Evolutionary conservation across 2,888 invertebrate genomes (phyloP).

Genomic region (Aleiodes leptofemur): DNA sequence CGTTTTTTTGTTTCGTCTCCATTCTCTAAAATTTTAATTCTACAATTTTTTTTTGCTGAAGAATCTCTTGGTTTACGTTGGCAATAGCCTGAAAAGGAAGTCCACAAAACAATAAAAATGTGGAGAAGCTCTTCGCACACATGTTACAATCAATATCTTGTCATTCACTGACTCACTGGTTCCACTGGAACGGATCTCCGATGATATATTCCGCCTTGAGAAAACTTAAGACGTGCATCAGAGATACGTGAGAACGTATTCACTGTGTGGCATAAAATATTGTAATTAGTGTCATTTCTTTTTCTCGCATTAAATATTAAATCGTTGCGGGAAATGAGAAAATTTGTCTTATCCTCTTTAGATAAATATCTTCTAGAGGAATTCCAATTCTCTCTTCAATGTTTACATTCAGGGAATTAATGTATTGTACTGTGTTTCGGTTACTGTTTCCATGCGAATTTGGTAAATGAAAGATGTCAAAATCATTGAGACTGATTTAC

Average conservation of each 20-base stretch:
- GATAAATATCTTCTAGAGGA: neutral
- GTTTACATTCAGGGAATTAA: neutral
- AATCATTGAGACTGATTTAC: slow-evolving; percentile 26
- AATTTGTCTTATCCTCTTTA: slow-evolving; percentile 5
- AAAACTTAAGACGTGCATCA: neutral
- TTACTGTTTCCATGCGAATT: neutral
- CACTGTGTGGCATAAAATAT: slow-evolving; percentile 23
- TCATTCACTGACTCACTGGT: neutral
- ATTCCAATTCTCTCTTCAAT: slow-evolving; percentile 12
- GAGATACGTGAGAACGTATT: slow-evolving; percentile 18
- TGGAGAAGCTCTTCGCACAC: slow-evolving; percentile 6
- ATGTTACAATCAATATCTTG: slow-evolving; percentile 12
- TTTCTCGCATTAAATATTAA: neutral
- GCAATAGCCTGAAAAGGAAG: neutral
- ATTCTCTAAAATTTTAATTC: neutral
- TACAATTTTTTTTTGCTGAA: neutral
- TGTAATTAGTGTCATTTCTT: slow-evolving; percentile 3
- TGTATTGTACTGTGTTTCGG: too few species aligned
- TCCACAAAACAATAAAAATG: neutral
- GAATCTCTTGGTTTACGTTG: neutral
- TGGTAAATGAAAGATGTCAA: neutral
- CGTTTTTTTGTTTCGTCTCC: slow-evolving; percentile 11
- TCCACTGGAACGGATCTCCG: neutral
- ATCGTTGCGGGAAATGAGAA: neutral
- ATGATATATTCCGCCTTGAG: neutral